Conservation (phyloP, 2,888 invertebrate genomes). For the Luperina testacea region DNA sequence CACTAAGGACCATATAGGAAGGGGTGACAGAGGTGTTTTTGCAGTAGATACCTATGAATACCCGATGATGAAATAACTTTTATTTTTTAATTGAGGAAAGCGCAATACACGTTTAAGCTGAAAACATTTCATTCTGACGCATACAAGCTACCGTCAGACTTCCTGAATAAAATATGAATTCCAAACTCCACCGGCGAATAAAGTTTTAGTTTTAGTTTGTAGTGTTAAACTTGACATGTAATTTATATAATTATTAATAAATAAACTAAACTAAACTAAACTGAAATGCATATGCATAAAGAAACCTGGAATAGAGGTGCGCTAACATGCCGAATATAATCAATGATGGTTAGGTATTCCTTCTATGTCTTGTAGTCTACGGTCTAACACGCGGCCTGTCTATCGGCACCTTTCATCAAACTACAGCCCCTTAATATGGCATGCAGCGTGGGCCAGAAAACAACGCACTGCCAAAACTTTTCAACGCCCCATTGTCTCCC, state of each 20-base stretch:
- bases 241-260: too few species aligned
- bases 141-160: neutral
- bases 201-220: too few species aligned
- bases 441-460: slow-evolving; percentile 54
- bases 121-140: slow-evolving; percentile 3
- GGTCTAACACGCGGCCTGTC: slow-evolving; percentile 25
- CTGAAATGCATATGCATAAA: neutral
- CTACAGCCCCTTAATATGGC: slow-evolving; percentile 53
- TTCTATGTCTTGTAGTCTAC: slow-evolving; percentile 22
- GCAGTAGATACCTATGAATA: neutral
- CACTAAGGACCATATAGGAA: neutral
- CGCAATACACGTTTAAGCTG: neutral
- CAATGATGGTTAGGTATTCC: slow-evolving; percentile 25
- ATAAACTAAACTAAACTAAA: too few species aligned
- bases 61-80: neutral
- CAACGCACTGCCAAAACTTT: slow-evolving; percentile 61
- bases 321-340: neutral
- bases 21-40: too few species aligned
- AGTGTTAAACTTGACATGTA: too few species aligned
- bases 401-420: slow-evolving; percentile 60
- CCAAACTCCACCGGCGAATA: neutral
- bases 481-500: slow-evolving; percentile 62
- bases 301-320: neutral
- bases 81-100: neutral
- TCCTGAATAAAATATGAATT: neutral